Evolutionary conservation across 2,888 invertebrate genomes (phyloP).

Genomic region (Plebejus argus): DNA sequence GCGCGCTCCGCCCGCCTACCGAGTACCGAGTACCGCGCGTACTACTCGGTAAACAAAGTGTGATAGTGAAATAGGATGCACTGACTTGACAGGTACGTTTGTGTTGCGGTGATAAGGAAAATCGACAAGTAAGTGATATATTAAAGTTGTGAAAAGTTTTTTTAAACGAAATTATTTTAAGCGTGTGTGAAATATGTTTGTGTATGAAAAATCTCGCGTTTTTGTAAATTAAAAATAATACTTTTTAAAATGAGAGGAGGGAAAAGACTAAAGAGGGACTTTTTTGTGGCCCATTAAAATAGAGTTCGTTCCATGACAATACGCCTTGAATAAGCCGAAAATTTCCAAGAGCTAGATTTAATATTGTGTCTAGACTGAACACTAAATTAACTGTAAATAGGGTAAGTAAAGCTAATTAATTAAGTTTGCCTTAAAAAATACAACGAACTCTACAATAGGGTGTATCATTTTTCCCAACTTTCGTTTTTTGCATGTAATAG

Average conservation of each 20-base stretch:
- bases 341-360: neutral
- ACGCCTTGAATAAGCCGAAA: neutral
- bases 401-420: neutral
- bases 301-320: neutral
- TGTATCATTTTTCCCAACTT: too few species aligned
- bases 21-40: slow-evolving; percentile 44
- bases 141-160: neutral
- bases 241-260: neutral
- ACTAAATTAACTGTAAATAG: neutral
- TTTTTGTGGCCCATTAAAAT: neutral
- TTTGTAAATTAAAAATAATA: neutral
- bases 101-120: neutral
- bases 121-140: neutral
- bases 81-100: neutral
- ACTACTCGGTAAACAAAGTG: slow-evolving; percentile 56
- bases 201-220: neutral
- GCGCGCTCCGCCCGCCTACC: slow-evolving; percentile 70
- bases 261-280: neutral
- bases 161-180: neutral
- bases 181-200: neutral
- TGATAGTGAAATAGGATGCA: slow-evolving; percentile 7
- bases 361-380: neutral
- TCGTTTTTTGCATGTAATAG: too few species aligned
- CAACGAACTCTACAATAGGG: too few species aligned
- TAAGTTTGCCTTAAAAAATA: too few species aligned